Base-by-base conservation (phyloP, 2,797 vertebrate species). In the Typhlichthys subterraneus region DNA sequence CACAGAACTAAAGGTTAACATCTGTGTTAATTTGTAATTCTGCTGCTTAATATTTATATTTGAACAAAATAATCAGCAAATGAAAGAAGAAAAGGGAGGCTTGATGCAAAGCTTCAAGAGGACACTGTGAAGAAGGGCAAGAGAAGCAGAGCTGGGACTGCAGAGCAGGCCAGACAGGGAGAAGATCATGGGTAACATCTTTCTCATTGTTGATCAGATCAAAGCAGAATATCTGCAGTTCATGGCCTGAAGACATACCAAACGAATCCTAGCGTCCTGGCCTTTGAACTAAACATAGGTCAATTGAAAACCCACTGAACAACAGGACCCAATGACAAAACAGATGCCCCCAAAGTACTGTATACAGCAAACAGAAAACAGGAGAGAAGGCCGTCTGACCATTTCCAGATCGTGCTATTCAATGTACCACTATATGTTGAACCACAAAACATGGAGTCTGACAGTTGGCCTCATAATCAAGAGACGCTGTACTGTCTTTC, bases 21-120 rank as follows among this genome's bases (percentile, higher is more conserved):
- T 29, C 3, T 29, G 23, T 29, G 3, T 29, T 29, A 4, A 29
- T 29, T 29, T 29, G 23, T 29, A 29, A 29, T 29, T 29, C 23
- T 42, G 7, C 11, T 38, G 5, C 13, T 12, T 19, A 65, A 12
- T 10, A 0, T 53, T 12, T 52, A 5, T 31, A 29, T 4, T 66
- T 71, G 1, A 69, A 64, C 33, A 33, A 48, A 75, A 89, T 87
- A 59, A 86, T 59, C 67, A 50, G 61, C 15, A 67, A 88, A 1
- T 93, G 94, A 56, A 94, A 91, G 65, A 93, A 93, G 78, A 96
- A 65, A 97, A 94, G 58, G 94, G 93, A 75, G 93, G 96, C 3
- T 83, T 98, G 29, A 95, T 98, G 59, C 94, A 97, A 84, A 96
- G 92, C 85, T 97, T 98, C 76, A 96, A 93, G 75, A 90, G 95